Evolutionary conservation across 2,888 invertebrate genomes (phyloP).

Genomic region (Pherbina coryleti): DNA sequence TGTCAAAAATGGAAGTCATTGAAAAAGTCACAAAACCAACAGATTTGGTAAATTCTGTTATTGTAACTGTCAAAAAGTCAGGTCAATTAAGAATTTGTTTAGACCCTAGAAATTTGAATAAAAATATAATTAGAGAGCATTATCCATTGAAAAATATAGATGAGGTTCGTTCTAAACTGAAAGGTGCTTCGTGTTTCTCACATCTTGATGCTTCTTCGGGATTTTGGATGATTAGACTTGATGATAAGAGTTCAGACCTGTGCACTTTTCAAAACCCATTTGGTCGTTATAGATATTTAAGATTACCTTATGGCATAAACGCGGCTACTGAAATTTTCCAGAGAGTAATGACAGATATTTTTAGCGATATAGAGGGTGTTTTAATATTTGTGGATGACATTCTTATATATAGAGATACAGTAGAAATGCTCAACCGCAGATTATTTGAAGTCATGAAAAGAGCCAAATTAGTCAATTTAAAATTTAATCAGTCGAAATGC

Average conservation of each 20-base stretch:
- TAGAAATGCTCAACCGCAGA: not conserved
- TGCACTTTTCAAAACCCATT: slow-evolving; percentile 39
- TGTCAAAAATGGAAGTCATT: slow-evolving; percentile 15
- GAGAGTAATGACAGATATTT: slow-evolving; percentile 30
- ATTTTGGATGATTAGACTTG: slow-evolving; percentile 11
- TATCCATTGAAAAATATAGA: slow-evolving; percentile 36
- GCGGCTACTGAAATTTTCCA: slow-evolving; percentile 32
- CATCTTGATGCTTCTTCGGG: slow-evolving; percentile 35
- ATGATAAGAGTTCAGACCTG: slow-evolving; percentile 25
- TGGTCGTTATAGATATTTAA: slow-evolving; percentile 33
- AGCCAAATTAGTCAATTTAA: too few relatives aligned
- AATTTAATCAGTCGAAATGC: too few relatives aligned
- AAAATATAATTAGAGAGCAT: slow-evolving; percentile 27
- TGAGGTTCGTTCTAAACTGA: slow-evolving; percentile 32
- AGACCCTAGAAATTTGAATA: slow-evolving; percentile 30
- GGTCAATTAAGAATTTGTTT: slow-evolving; percentile 26
- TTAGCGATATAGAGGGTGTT: not conserved
- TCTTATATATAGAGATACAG: too few relatives aligned
- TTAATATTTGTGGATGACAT: too few relatives aligned
- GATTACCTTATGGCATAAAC: slow-evolving; percentile 33
- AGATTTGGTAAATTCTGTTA: slow-evolving; percentile 26
- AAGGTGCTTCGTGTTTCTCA: slow-evolving; percentile 29
- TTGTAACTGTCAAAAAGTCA: not conserved
- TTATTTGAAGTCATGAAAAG: not conserved
- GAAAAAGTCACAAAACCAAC: slow-evolving; percentile 30